Conservation (phyloP, 1,140 invertebrate genomes). For the Microplitis mediator region DNA sequence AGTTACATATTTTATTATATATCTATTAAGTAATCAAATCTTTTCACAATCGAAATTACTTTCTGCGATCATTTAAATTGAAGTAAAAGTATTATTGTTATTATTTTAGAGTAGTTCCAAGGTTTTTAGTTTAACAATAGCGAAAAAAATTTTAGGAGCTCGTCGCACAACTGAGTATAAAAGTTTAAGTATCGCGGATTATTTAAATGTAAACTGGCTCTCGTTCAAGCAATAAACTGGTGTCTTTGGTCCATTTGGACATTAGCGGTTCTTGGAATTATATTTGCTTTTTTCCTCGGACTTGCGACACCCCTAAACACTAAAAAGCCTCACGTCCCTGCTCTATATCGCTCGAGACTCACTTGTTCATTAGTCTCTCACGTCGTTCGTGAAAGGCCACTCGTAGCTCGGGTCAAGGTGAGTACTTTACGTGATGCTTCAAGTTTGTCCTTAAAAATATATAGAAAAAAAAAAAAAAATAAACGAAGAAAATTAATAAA, state of each 20-base stretch:
- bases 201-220: constrained; percentile 52
- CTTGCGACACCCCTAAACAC: constrained; percentile 41
- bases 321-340: constrained; percentile 7
- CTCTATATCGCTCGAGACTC: constrained; percentile 5
- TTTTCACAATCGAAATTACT: background rate
- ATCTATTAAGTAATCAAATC: background rate
- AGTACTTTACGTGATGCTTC: constrained; percentile 22
- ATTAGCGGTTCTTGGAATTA: constrained; percentile 39
- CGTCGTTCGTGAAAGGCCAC: constrained; percentile 23
- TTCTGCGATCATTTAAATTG: background rate
- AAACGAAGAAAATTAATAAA: background rate
- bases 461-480: background rate
- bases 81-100: background rate
- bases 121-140: no score
- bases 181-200: constrained; percentile 6
- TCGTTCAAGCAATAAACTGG: constrained; percentile 50
- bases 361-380: constrained; percentile 30
- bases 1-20: background rate
- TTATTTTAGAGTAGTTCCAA: no score
- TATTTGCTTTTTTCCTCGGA: constrained; percentile 54
- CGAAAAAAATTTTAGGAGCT: background rate
- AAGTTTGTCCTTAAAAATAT: background rate
- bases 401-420: constrained; percentile 29
- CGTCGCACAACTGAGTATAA: background rate
- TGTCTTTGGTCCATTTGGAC: constrained; percentile 53